Evolutionary conservation across 2,797 vertebrate genomes (phyloP).

Genomic region (Brachyrhaphis roseni): DNA sequence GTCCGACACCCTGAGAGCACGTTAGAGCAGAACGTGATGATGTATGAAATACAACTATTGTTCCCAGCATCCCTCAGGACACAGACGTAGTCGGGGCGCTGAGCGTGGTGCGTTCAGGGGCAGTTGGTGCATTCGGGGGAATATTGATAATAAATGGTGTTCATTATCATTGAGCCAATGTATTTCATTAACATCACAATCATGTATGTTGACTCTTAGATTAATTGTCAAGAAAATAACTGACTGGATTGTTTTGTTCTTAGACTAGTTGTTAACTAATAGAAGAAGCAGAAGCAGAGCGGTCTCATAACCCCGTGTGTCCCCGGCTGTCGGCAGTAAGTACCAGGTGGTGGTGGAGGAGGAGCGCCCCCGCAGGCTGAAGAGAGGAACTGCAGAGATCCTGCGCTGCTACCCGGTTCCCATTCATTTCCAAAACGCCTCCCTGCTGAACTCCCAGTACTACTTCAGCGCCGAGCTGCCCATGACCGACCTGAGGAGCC

Average conservation of each 20-base stretch:
- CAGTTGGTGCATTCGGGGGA: no score
- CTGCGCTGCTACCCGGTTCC: slow-evolving; percentile 93
- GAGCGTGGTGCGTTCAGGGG: no score
- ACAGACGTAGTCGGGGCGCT: not conserved
- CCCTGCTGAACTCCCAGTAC: slow-evolving; percentile 86
- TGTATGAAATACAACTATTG: slow-evolving; percentile 61
- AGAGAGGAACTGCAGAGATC: slow-evolving; percentile 89
- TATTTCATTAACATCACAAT: not conserved
- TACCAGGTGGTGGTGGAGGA: slow-evolving; percentile 94
- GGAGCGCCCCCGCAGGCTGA: slow-evolving; percentile 89
- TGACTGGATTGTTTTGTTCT: no score
- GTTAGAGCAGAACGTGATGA: slow-evolving; percentile 21
- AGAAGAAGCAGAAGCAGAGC: no score
- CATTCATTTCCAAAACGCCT: slow-evolving; percentile 91
- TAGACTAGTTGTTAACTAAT: not conserved
- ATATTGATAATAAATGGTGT: not conserved
- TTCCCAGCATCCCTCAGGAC: slow-evolving; percentile 45
- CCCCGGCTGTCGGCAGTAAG: slow-evolving; percentile 76
- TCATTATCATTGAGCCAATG: not conserved
- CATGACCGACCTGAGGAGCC: slow-evolving; percentile 78
- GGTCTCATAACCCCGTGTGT: not conserved
- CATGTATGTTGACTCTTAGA: no score
- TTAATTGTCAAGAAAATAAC: no score
- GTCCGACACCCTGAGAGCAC: slow-evolving; percentile 33
- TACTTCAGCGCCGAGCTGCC: slow-evolving; percentile 93